phyloP scores from a whole-genome alignment of 2,888 invertebrate genomes.

The Xanthostigma xanthostigma region DNA sequence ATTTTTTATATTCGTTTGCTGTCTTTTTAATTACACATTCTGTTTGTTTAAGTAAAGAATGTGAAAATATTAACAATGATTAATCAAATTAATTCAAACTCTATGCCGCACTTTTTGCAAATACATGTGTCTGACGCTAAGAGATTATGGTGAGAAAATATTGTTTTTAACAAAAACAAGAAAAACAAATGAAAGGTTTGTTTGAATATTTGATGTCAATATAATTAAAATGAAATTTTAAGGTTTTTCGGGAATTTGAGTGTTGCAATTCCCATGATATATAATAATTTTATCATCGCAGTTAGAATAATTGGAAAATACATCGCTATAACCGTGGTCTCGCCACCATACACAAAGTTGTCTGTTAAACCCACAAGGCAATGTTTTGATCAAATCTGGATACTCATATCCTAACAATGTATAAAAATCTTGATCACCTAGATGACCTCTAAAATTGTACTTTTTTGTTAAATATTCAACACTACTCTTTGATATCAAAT shows the following conservation, averaged over 20 bases:
- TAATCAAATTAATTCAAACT: no score
- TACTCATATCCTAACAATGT: constrained; percentile 54
- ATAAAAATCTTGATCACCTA: constrained; percentile 75
- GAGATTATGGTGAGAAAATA: no score
- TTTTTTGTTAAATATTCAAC: constrained; percentile 40
- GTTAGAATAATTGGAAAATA: constrained; percentile 54
- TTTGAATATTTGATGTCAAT: no score
- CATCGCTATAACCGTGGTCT: constrained; percentile 53
- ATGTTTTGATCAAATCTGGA: constrained; percentile 51
- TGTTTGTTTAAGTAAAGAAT: no score
- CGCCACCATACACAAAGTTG: constrained; percentile 74
- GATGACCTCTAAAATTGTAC: constrained; percentile 53
- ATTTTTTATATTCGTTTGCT: no score
- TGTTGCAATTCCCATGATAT: constrained; percentile 64
- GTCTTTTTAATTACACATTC: no score
- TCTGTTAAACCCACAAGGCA: constrained; percentile 68
- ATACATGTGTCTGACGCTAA: no score
- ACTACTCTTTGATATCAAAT: constrained; percentile 35
- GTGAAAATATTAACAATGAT: no score
- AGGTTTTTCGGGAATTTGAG: constrained; percentile 36
- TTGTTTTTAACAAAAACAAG: no score
- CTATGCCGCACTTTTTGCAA: no score
- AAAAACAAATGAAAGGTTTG: no score
- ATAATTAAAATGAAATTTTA: no score
- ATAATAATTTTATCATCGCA: constrained; percentile 49